phyloP scores from a whole-genome alignment of 2,113 vertebrate genomes.

The Ochotona curzoniae region DNA sequence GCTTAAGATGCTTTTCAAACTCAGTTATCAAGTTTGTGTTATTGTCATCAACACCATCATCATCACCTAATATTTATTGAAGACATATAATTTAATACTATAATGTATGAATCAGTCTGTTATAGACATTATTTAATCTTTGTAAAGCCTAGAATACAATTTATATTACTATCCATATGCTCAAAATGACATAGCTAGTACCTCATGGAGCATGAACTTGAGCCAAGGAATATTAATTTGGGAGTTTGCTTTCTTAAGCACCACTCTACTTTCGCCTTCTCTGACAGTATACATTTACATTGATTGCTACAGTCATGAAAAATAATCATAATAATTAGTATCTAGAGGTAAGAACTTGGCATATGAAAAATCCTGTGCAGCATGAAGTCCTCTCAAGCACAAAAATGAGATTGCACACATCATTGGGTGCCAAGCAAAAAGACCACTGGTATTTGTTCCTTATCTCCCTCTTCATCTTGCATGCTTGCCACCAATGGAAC shows the following conservation, averaged over 20 bases:
- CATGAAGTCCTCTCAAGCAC: background rate
- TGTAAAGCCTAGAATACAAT: background rate
- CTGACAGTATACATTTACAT: background rate
- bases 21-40: background rate
- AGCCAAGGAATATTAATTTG: background rate
- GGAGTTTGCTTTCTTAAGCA: background rate
- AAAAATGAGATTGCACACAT: conserved; percentile 14
- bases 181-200: background rate
- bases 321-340: background rate
- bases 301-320: background rate
- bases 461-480: background rate
- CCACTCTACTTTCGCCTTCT: background rate
- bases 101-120: background rate
- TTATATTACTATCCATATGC: background rate
- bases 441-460: background rate
- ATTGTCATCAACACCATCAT: background rate
- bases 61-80: background rate
- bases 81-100: background rate
- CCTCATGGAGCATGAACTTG: background rate
- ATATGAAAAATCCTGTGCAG: background rate
- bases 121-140: background rate
- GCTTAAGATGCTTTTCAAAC: background rate
- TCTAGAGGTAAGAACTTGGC: background rate
- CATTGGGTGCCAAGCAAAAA: background rate
- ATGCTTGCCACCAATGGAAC: background rate